phyloP scores from a whole-genome alignment of 1,140 invertebrate genomes.

The Steinernema khuongi region DNA sequence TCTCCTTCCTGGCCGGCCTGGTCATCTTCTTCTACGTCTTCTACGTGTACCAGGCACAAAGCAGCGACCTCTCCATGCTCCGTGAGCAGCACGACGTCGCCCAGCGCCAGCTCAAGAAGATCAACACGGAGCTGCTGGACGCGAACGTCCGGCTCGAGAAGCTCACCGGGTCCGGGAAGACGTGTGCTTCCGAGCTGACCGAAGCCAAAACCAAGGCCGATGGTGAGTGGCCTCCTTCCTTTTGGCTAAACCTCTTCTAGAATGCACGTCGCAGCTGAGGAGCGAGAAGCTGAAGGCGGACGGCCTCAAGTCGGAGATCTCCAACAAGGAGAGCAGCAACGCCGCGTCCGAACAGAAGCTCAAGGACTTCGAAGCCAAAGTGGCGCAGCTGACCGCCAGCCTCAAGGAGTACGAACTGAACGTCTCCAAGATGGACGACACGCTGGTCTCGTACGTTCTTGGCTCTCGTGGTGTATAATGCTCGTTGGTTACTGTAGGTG shows the following conservation, averaged over 20 bases:
- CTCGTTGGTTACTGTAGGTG: neutral
- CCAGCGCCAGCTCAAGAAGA: neutral
- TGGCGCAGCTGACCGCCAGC: neutral
- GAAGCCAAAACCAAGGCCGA: neutral
- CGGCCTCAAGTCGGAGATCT: neutral
- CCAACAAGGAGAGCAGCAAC: neutral
- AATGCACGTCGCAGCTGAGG: neutral
- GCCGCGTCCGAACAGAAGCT: neutral
- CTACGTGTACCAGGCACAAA: neutral
- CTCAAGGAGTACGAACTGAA: neutral
- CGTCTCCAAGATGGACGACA: neutral
- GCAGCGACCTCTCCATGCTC: neutral
- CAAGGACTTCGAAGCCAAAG: neutral
- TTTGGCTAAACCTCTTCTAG: neutral
- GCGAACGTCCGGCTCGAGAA: neutral
- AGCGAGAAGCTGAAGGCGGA: neutral
- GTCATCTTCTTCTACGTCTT: slow-evolving; percentile 15
- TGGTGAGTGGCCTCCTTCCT: neutral
- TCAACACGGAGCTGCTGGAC: neutral
- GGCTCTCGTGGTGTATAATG: neutral
- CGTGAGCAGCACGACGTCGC: neutral
- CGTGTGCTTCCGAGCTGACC: neutral
- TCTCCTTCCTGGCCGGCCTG: neutral
- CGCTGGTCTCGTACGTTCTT: neutral
- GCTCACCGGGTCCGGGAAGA: neutral